A percentile compares a stretch with the other conserved stretches of the same genome.
phyloP scores from a whole-genome alignment of 2,888 invertebrate genomes.

The Plagodis pulveraria region DNA sequence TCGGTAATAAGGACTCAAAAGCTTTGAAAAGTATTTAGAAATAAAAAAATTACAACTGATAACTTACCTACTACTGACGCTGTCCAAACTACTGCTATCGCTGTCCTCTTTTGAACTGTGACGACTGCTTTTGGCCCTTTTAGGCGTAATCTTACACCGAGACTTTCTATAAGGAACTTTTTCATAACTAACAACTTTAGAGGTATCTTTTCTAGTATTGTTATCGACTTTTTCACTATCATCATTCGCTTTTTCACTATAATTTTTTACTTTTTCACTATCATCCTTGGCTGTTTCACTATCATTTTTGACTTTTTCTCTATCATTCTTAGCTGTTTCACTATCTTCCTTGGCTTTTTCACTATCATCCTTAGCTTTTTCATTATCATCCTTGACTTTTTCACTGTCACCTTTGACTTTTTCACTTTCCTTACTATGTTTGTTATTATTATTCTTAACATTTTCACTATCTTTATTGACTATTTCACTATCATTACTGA shows the following conservation, averaged over 20 bases:
- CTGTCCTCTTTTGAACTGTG: constrained; percentile 17
- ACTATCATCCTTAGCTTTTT: not conserved
- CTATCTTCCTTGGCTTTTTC: not conserved
- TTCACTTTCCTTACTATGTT: not conserved
- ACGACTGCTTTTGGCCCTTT: constrained; percentile 6
- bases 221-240: constrained; percentile 4
- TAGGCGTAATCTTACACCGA: constrained; percentile 16
- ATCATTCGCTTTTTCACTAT: not conserved
- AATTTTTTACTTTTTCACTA: not conserved
- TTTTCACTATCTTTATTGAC: constrained; percentile 1
- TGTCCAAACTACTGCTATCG: constrained; percentile 27
- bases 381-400: not conserved
- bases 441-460: not conserved
- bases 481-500: constrained; percentile 3
- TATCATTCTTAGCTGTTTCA: not conserved
- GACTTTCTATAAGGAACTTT: constrained; percentile 16
- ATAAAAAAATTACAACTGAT: no score
- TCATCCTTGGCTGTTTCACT: not conserved
- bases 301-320: not conserved
- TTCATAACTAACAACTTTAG: constrained; percentile 18
- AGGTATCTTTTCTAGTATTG: constrained; percentile 2
- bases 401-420: not conserved
- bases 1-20: no score
- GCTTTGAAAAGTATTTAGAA: no score
- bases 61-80: constrained; percentile 30